phyloP scores from a whole-genome alignment of 2,113 vertebrate species.

The Microtus ochrogaster region DNA sequence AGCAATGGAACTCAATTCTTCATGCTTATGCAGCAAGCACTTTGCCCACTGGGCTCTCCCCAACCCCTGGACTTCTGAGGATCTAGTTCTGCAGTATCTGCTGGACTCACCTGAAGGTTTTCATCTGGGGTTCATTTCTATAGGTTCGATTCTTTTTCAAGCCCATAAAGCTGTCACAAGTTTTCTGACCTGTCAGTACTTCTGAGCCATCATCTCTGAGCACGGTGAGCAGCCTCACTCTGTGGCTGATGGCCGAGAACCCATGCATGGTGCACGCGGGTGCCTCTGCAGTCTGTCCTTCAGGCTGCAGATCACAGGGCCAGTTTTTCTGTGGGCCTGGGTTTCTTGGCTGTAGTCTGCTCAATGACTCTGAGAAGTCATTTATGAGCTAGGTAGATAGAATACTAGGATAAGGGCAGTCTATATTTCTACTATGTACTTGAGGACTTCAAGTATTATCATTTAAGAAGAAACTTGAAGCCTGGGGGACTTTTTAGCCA shows the following conservation, averaged over 20 bases:
- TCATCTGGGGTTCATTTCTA: too few relatives aligned
- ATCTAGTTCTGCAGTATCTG: background rate
- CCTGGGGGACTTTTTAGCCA: background rate
- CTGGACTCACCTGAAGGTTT: background rate
- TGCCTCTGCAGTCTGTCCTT: background rate
- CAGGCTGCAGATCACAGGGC: too few relatives aligned
- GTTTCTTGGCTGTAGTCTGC: too few relatives aligned
- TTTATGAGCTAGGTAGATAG: accelerated
- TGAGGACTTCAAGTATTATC: too few relatives aligned
- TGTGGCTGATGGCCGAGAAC: accelerated
- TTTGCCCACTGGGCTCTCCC: too few relatives aligned
- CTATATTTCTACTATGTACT: background rate
- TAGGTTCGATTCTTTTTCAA: too few relatives aligned
- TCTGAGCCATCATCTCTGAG: background rate
- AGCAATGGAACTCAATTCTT: background rate
- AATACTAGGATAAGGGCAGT: accelerated
- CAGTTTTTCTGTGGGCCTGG: too few relatives aligned
- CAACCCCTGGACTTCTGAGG: accelerated
- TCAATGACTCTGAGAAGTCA: background rate
- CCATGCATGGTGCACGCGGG: accelerated
- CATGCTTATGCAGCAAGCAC: background rate
- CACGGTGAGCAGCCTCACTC: accelerated
- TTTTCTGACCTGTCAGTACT: too few relatives aligned
- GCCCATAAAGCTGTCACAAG: background rate
- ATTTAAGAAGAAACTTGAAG: background rate